Conservation (phyloP, 2,113 vertebrate genomes). For the Elephantulus edwardii region DNA sequence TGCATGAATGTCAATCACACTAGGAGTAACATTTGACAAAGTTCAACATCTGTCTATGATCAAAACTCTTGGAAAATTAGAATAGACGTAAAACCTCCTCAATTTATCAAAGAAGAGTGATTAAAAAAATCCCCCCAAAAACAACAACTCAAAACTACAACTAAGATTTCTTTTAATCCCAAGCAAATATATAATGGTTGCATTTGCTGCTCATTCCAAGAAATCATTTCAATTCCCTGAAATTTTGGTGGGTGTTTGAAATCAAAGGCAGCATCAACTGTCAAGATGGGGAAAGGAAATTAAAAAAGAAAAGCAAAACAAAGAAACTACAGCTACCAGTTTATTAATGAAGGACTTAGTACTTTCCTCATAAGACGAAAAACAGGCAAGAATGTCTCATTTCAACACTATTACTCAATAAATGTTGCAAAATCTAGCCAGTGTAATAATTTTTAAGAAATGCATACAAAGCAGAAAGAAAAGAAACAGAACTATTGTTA, state of each 20-base stretch:
- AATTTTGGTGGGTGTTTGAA: too few relatives aligned
- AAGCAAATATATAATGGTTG: too few relatives aligned
- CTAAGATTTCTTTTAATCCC: too few relatives aligned
- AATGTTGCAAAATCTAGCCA: neutral
- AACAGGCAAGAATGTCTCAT: neutral
- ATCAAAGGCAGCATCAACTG: too few relatives aligned
- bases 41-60: neutral
- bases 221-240: too few relatives aligned
- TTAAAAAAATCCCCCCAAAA: neutral
- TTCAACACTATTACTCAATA: neutral
- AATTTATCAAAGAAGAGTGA: neutral
- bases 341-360: neutral
- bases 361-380: neutral
- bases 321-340: neutral
- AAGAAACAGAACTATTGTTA: neutral
- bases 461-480: neutral
- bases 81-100: neutral
- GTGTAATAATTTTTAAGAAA: neutral
- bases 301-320: too few relatives aligned
- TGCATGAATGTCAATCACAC: neutral
- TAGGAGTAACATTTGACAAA: neutral
- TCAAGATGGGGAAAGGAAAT: too few relatives aligned
- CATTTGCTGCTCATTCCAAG: too few relatives aligned
- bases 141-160: too few relatives aligned
- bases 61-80: neutral